Base-by-base conservation (phyloP, 2,888 invertebrate species). In the Xylophagus ater region DNA sequence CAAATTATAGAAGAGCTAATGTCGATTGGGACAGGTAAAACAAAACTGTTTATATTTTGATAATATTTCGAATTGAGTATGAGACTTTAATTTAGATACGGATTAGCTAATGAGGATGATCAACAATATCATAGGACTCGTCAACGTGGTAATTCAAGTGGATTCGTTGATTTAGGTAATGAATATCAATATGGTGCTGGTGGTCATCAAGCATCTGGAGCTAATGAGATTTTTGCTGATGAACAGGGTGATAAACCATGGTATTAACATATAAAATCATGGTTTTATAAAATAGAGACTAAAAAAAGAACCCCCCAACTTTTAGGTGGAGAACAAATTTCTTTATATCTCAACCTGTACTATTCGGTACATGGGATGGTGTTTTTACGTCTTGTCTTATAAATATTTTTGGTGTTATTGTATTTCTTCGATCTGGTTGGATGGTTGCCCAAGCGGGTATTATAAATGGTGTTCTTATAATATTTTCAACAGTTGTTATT, bases 331-430 rank as follows among this genome's bases (percentile, higher is more conserved):
- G 90, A 66, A 83, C 90, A 20, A 92, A 93, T 59, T 93, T 96
- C 66, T 92, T 96, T 60, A 82, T 96, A 65, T 89, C 90, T 21
- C 89, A 94, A 63, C 93, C 92, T 23, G 86, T 94, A 37, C 69
- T 94, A 36, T 96, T 97, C 69, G 94, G 96, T 10, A 92, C 93
- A 2, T 96, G 65, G 65, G 96, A 96, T 67, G 96, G 96, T 47
- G 96, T 97, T 6, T 97, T 94, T 61, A 93, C 94, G 39, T 92
- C 94, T 36, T 94, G 93, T 60, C 78, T 97, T 54, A 92, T 96
- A 57, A 96, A 96, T 66, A 89, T 96, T 42, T 92, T 97, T 69
- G 94, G 96, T 56, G 94, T 96, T 1, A 93, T 96, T 62, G 92
- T 96, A 44, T 96, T 97, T 66, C 70, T 97, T 43, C 72, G 96